These are phyloP conservation scores for Osmoderma eremita DNA, from an alignment of 2,888 invertebrate genomes.

Conservation along the genomic window DNA sequence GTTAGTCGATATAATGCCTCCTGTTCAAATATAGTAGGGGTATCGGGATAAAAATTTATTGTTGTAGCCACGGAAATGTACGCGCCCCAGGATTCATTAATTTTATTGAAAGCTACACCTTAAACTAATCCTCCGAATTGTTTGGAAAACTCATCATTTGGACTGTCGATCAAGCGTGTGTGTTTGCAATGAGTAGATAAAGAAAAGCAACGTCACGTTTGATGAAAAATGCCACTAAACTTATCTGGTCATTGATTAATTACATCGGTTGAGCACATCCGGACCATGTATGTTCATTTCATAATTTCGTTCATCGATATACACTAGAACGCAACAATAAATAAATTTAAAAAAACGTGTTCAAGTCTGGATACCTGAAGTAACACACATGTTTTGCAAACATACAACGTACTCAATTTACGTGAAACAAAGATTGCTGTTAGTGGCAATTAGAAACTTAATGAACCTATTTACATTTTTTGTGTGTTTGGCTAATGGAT, in stretches of 20 bases:
- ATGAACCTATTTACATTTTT: too few relatives aligned
- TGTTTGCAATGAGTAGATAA: not conserved
- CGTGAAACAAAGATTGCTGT: too few relatives aligned
- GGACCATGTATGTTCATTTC: not conserved
- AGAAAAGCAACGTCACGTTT: not conserved
- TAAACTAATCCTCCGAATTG: slow-evolving; percentile 2
- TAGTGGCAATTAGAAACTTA: too few relatives aligned
- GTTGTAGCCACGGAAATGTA: not conserved
- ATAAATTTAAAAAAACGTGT: too few relatives aligned
- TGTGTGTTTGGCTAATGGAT: too few relatives aligned
- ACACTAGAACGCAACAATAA: too few relatives aligned
- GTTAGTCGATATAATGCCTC: slow-evolving; percentile 17
- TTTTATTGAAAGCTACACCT: slow-evolving; percentile 24
- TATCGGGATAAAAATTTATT: slow-evolving; percentile 40
- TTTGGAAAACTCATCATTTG: not conserved
- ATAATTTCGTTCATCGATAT: too few relatives aligned
- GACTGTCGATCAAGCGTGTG: slow-evolving; percentile 5
- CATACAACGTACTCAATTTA: too few relatives aligned
- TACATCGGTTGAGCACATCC: not conserved
- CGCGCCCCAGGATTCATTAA: slow-evolving; percentile 23
- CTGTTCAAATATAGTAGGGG: slow-evolving; percentile 13
- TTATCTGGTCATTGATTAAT: slow-evolving; percentile 10
- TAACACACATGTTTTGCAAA: too few relatives aligned
- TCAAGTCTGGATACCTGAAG: too few relatives aligned
- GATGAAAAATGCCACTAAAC: not conserved